These are phyloP conservation scores for Platanista minor DNA, from an alignment of 2,113 vertebrate genomes.

Conservation along the genomic window DNA sequence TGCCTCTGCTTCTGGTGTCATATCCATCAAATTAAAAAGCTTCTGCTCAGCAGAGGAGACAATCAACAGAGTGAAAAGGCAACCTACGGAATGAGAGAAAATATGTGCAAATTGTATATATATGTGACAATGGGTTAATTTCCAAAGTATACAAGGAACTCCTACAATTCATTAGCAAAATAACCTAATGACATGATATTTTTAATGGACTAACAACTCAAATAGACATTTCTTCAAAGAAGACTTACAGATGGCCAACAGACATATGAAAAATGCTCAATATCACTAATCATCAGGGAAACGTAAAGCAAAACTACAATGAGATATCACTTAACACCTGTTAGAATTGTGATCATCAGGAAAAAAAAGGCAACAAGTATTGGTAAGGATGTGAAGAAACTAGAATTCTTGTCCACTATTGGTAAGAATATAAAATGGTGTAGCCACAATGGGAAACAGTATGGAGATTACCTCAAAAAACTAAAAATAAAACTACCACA, in stretches of 20 bases:
- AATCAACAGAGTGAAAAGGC: not conserved
- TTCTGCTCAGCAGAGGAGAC: not conserved
- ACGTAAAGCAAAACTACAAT: not conserved
- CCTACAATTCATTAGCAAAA: not conserved
- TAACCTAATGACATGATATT: not conserved
- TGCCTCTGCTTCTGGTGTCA: not conserved
- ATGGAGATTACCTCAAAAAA: not conserved
- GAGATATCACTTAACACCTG: not conserved
- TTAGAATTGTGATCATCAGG: accelerated
- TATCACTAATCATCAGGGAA: not conserved
- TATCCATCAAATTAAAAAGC: not conserved
- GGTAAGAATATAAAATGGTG: not conserved
- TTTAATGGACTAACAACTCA: not conserved
- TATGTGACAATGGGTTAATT: not conserved
- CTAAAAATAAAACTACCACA: not conserved
- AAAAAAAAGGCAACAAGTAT: not conserved
- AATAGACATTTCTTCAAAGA: not conserved
- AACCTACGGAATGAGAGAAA: not conserved
- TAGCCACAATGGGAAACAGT: no score
- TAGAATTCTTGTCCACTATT: not conserved
- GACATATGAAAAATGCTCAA: not conserved
- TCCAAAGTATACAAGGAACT: not conserved
- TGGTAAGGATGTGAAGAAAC: not conserved
- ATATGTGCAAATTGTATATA: not conserved
- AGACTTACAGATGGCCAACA: not conserved